phyloP scores from a whole-genome alignment of 2,888 invertebrate genomes.

The Pyrrhosoma nymphula region DNA sequence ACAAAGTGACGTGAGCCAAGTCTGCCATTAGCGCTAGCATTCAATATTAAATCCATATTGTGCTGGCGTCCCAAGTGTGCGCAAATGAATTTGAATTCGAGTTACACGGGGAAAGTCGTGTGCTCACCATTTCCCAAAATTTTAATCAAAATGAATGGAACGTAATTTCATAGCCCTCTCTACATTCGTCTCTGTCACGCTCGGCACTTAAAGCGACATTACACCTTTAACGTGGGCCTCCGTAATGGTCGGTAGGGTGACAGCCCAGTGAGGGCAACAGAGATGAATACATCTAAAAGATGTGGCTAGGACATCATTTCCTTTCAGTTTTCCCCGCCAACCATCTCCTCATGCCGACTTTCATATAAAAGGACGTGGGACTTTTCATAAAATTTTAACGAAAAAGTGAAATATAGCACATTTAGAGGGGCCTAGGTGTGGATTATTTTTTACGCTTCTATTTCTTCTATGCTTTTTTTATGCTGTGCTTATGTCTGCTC shows the following conservation, averaged over 20 bases:
- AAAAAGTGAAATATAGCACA: neutral
- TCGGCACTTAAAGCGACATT: neutral
- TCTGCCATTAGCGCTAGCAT: neutral
- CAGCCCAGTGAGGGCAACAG: neutral
- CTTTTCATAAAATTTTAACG: neutral
- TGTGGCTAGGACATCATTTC: neutral
- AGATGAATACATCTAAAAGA: neutral
- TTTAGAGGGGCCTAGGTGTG: neutral
- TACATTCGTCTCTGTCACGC: neutral
- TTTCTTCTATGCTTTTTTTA: too few species aligned
- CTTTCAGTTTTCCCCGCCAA: neutral
- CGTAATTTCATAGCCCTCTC: neutral
- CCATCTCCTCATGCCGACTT: neutral
- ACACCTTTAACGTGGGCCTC: neutral
- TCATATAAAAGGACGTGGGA: neutral
- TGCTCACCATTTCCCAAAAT: neutral
- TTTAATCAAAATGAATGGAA: neutral
- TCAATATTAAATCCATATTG: neutral
- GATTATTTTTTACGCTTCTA: neutral
- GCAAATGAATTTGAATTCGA: neutral
- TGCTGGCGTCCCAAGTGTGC: neutral
- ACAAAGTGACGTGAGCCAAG: neutral
- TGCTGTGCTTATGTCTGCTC: neutral
- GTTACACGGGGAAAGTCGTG: neutral
- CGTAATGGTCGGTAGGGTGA: neutral